phyloP scores from a whole-genome alignment of 2,888 invertebrate species.

The Caradrina clavipalpis region DNA sequence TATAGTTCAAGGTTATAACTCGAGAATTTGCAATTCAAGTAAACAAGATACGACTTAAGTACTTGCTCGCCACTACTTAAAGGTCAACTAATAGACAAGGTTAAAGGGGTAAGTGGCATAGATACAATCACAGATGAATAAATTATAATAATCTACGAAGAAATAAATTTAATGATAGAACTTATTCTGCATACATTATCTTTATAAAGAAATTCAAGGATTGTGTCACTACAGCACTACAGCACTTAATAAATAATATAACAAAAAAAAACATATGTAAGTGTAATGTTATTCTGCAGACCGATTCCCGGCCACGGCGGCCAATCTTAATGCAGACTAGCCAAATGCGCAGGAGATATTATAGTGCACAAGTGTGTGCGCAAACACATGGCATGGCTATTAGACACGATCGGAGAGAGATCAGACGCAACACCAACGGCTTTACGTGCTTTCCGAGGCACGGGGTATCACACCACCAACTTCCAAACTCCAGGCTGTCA shows the following conservation, averaged over 20 bases:
- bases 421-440: too few relatives aligned
- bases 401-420: too few relatives aligned
- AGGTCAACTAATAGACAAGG: slow-evolving; percentile 29
- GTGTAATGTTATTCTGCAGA: too few relatives aligned
- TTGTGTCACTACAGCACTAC: slow-evolving; percentile 15
- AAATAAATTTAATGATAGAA: slow-evolving; percentile 5
- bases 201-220: slow-evolving; percentile 9
- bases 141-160: slow-evolving; percentile 29
- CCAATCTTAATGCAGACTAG: too few relatives aligned
- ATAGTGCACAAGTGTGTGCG: too few relatives aligned
- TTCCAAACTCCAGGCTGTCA: too few relatives aligned
- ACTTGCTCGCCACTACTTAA: slow-evolving; percentile 8
- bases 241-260: neutral
- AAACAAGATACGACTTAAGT: slow-evolving; percentile 26
- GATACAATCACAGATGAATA: slow-evolving; percentile 36
- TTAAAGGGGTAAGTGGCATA: slow-evolving; percentile 30
- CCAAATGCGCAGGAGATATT: too few relatives aligned
- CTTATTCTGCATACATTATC: neutral
- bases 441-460: too few relatives aligned
- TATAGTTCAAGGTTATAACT: slow-evolving; percentile 15
- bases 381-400: too few relatives aligned
- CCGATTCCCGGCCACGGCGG: too few relatives aligned
- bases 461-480: too few relatives aligned
- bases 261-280: slow-evolving; percentile 27
- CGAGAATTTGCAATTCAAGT: slow-evolving; percentile 23